A percentile compares a stretch with the other conserved stretches of the same genome.
phyloP scores from a whole-genome alignment of 2,888 invertebrate species.

The Encarsia formosa region DNA sequence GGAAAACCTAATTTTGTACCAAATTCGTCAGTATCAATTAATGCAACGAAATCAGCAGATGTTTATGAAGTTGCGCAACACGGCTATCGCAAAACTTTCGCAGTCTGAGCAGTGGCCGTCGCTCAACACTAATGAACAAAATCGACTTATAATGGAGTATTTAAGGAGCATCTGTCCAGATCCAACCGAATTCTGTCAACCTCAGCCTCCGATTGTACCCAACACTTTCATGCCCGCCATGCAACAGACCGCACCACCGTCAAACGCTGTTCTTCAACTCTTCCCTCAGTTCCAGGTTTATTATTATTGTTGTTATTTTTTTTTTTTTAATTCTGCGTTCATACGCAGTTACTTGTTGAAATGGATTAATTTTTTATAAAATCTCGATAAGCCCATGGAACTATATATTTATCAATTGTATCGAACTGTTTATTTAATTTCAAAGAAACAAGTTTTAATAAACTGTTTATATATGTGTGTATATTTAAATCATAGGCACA shows the following conservation, averaged over 20 bases:
- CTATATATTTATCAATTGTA: too few relatives aligned
- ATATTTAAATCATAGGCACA: too few relatives aligned
- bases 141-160: conserved; percentile 54
- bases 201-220: conserved; percentile 12
- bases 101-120: conserved; percentile 54
- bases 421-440: too few relatives aligned
- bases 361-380: too few relatives aligned
- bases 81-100: conserved; percentile 48
- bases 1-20: conserved; percentile 35
- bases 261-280: conserved; percentile 57
- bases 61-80: conserved; percentile 44
- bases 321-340: too few relatives aligned
- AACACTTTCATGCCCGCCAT: conserved; percentile 20
- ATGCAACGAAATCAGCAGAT: conserved; percentile 46
- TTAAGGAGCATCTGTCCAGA: conserved; percentile 40
- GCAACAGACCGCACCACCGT: conserved; percentile 44
- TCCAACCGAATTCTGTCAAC: conserved; percentile 1
- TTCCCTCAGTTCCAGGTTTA: conserved; percentile 59
- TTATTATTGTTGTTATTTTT: too few relatives aligned
- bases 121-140: conserved; percentile 54
- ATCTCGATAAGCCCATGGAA: too few relatives aligned
- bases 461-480: too few relatives aligned
- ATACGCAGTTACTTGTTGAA: too few relatives aligned
- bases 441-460: too few relatives aligned
- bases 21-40: conserved; percentile 15